Evolutionary conservation across 92 coral and sea anemone genomes (phyloP).

Genomic region (Palythoa caribaeorum): DNA sequence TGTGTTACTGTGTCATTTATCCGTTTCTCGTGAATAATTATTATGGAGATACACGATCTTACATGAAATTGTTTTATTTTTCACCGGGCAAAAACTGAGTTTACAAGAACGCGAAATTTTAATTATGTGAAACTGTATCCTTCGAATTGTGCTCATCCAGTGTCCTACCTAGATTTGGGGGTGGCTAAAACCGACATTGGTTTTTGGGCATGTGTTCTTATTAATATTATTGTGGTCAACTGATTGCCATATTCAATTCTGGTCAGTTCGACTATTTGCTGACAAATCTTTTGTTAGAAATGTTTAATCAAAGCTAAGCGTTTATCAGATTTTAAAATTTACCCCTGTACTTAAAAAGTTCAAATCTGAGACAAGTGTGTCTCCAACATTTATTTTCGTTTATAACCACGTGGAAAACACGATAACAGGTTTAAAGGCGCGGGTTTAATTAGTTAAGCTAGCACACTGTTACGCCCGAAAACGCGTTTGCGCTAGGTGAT

Average conservation of each 20-base stretch:
- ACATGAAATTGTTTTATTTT: too few species aligned
- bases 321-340: not conserved
- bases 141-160: not conserved
- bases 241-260: not conserved
- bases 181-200: not conserved
- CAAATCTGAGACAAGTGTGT: not conserved
- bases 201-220: not conserved
- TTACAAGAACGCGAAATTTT: not conserved
- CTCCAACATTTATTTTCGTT: not conserved
- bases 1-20: not conserved
- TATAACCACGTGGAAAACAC: conserved; percentile 29
- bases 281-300: not conserved
- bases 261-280: not conserved
- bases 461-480: not conserved
- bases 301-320: not conserved
- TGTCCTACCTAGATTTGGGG: not conserved
- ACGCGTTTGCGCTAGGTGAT: conserved; percentile 24
- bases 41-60: too few species aligned
- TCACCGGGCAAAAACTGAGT: too few species aligned
- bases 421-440: conserved; percentile 9
- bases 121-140: not conserved
- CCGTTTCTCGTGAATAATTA: too few species aligned
- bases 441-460: conserved; percentile 16
- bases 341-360: not conserved
- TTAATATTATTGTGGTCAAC: not conserved